A percentile compares a stretch with the other conserved stretches of the same genome.
phyloP scores from a whole-genome alignment of 2,113 vertebrate species.

The Oostethus manadensis region DNA sequence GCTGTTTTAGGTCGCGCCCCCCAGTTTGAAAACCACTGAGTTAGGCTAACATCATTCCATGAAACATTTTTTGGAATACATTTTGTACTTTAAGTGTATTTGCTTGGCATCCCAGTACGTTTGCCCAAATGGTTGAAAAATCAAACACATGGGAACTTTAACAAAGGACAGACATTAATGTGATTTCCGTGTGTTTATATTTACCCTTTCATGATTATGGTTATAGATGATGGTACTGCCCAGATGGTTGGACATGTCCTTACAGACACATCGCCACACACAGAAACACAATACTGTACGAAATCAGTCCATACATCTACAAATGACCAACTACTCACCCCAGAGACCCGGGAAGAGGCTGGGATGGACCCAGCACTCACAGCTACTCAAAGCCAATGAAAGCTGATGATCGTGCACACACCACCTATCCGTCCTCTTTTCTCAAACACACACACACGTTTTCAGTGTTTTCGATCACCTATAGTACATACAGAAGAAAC shows the following conservation, averaged over 20 bases:
- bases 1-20: too few relatives aligned
- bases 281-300: conserved; percentile 2
- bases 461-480: neutral
- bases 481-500: neutral
- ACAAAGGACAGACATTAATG: neutral
- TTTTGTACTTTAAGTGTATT: too few relatives aligned
- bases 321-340: conserved; percentile 15
- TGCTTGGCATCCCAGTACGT: neutral
- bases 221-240: too few relatives aligned
- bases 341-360: conserved; percentile 37
- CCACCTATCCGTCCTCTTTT: conserved; percentile 26
- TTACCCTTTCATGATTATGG: neutral
- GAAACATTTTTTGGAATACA: too few relatives aligned
- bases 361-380: conserved; percentile 63
- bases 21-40: too few relatives aligned
- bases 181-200: neutral
- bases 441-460: neutral
- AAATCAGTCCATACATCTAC: neutral
- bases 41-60: too few relatives aligned
- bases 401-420: conserved; percentile 54
- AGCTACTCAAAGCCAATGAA: conserved; percentile 69
- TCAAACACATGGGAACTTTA: neutral
- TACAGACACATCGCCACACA: conserved; percentile 11
- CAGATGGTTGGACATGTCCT: too few relatives aligned
- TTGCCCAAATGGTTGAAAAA: neutral